phyloP scores from a whole-genome alignment of 1,140 invertebrate genomes.

The Leptinotarsa defecta region DNA sequence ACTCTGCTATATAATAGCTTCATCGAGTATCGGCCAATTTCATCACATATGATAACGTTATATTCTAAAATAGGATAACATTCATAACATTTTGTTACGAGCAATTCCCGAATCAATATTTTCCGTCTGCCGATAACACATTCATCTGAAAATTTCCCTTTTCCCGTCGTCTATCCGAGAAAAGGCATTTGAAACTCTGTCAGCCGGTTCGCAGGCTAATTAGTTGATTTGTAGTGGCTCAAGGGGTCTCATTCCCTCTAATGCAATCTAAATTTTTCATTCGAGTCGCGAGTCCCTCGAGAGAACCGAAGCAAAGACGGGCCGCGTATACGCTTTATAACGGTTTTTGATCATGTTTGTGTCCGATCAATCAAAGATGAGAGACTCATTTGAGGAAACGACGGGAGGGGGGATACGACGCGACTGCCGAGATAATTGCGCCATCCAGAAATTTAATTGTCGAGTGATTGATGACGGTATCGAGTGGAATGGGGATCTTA shows the following conservation, averaged over 20 bases:
- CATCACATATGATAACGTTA: too few species aligned
- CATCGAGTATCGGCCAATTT: too few species aligned
- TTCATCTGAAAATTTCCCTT: conserved; percentile 11
- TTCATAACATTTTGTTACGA: neutral
- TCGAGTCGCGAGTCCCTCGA: conserved; percentile 43
- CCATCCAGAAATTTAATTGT: conserved; percentile 26
- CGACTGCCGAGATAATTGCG: conserved; percentile 22
- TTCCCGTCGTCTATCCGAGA: conserved; percentile 8
- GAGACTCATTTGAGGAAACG: conserved; percentile 18
- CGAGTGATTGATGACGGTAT: conserved; percentile 21
- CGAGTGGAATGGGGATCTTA: neutral
- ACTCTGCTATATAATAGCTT: too few species aligned
- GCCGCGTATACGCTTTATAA: conserved; percentile 6
- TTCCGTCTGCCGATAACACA: conserved; percentile 9
- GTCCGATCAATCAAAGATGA: conserved; percentile 31
- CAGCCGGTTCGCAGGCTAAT: conserved; percentile 48
- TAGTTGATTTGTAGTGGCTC: conserved; percentile 56
- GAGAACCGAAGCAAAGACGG: conserved; percentile 24
- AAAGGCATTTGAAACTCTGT: conserved; percentile 27
- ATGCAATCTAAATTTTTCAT: conserved; percentile 57
- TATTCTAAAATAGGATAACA: too few species aligned
- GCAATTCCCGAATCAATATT: conserved; percentile 1
- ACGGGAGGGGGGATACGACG: neutral
- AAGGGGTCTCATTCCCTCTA: conserved; percentile 52
- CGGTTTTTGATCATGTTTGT: conserved; percentile 31